Evolutionary conservation across 2,888 invertebrate species (phyloP).

Genomic region (Hymenopus coronatus): DNA sequence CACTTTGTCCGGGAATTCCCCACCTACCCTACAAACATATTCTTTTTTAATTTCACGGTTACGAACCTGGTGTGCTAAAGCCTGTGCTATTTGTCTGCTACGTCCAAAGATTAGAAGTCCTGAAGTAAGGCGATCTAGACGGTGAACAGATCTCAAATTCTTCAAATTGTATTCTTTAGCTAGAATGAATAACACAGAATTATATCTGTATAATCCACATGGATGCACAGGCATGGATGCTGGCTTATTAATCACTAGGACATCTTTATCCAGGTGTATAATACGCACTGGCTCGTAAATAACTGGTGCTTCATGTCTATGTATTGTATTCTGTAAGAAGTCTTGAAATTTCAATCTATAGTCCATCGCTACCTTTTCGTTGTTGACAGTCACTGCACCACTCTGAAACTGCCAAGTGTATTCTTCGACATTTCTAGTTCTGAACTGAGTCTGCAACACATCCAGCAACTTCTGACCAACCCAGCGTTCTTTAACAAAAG

Average conservation of each 20-base stretch:
- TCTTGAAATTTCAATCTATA: slow-evolving; percentile 92
- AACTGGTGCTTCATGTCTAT: slow-evolving; percentile 99
- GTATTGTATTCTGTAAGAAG: slow-evolving; percentile 86
- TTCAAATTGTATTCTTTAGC: slow-evolving; percentile 94
- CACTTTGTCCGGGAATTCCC: slow-evolving; percentile 82
- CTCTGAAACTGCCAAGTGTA: slow-evolving; percentile 88
- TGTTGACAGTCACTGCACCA: slow-evolving; percentile 92
- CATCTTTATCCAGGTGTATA: slow-evolving; percentile 96
- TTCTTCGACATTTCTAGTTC: slow-evolving; percentile 63
- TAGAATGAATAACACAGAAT: slow-evolving; percentile 93
- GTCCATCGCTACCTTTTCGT: slow-evolving; percentile 85
- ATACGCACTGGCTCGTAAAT: slow-evolving; percentile 94
- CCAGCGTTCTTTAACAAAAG: slow-evolving; percentile 53
- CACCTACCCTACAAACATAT: slow-evolving; percentile 93
- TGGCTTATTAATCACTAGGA: slow-evolving; percentile 99
- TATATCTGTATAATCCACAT: slow-evolving; percentile 96
- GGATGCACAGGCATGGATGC: slow-evolving; percentile 99
- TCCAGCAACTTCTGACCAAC: slow-evolving; percentile 50
- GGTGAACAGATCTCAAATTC: slow-evolving; percentile 90
- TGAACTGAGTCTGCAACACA: slow-evolving; percentile 51
- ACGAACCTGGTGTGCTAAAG: slow-evolving; percentile 94
- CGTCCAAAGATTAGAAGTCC: slow-evolving; percentile 90
- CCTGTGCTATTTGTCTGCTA: slow-evolving; percentile 87
- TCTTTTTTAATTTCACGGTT: slow-evolving; percentile 90
- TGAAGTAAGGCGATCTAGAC: slow-evolving; percentile 94